phyloP scores from a whole-genome alignment of 2,888 invertebrate species.

The Tryphoninae sp. region DNA sequence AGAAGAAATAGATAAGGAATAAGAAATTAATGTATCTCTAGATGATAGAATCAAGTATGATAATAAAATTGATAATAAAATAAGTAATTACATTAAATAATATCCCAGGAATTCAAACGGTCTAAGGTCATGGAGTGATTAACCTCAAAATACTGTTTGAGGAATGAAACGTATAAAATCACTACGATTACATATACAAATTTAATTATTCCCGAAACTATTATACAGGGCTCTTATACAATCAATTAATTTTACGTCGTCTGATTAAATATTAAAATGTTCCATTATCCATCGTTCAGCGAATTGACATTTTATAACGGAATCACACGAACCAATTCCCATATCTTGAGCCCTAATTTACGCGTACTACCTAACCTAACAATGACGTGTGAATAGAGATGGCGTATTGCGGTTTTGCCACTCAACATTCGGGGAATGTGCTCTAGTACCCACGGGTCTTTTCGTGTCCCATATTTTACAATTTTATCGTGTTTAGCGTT shows the following conservation, averaged over 20 bases:
- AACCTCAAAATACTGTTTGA: not conserved
- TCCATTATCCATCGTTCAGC: not conserved
- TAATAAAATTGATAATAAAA: slow-evolving; percentile 20
- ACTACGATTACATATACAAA: not conserved
- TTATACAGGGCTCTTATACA: not conserved
- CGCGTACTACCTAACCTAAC: slow-evolving; percentile 45
- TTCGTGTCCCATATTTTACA: slow-evolving; percentile 59
- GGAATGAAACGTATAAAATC: not conserved
- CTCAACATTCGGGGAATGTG: slow-evolving; percentile 59
- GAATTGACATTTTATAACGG: not conserved
- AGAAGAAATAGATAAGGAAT: not conserved
- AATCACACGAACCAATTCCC: not conserved
- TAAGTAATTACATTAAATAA: not conserved
- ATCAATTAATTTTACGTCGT: not conserved
- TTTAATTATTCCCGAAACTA: not conserved
- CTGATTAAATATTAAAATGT: not conserved
- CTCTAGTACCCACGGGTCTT: slow-evolving; percentile 42
- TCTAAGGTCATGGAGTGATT: too few relatives aligned
- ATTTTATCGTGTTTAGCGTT: slow-evolving; percentile 52
- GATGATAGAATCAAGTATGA: slow-evolving; percentile 11
- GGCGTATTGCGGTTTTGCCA: slow-evolving; percentile 55
- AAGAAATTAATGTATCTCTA: slow-evolving; percentile 7
- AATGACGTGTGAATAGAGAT: slow-evolving; percentile 56
- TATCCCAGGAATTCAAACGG: too few relatives aligned
- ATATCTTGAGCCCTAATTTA: not conserved